Evolutionary conservation across 2,113 vertebrate genomes (phyloP).

Genomic region (Lipotes vexillifer): DNA sequence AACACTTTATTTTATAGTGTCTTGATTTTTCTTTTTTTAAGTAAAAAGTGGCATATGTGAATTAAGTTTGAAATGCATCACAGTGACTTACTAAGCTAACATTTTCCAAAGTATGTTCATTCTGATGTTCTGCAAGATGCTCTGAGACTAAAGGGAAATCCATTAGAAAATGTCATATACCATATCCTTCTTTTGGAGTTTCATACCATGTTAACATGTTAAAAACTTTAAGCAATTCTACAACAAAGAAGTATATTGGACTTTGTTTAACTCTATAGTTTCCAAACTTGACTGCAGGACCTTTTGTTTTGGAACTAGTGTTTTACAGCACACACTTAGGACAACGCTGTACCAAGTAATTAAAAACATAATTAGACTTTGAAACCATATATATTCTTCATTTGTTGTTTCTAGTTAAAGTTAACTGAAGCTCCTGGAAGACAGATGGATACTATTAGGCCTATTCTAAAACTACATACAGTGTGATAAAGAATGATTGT

Average conservation of each 20-base stretch:
- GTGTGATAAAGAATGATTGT: not conserved
- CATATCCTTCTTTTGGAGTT: not conserved
- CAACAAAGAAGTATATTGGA: not conserved
- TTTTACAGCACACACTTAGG: not conserved
- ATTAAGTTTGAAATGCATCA: not conserved
- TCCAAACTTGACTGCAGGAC: not conserved
- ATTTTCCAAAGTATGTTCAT: not conserved
- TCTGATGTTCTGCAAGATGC: not conserved
- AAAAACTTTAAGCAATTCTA: not conserved
- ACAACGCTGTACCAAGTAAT: not conserved
- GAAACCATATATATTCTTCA: not conserved
- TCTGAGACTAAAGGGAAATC: not conserved
- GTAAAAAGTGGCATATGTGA: not conserved
- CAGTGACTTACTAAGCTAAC: not conserved
- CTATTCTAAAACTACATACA: not conserved
- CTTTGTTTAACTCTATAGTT: not conserved
- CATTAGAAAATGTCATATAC: not conserved
- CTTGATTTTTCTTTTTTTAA: not conserved
- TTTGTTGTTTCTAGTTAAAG: conserved; percentile 34
- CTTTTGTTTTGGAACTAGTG: not conserved
- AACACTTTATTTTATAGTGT: not conserved
- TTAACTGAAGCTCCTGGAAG: not conserved
- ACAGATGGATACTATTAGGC: not conserved
- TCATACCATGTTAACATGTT: not conserved
- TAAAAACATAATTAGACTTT: conserved; percentile 14